phyloP scores from a whole-genome alignment of 2,888 invertebrate species.

The Linnaemya vulpina region DNA sequence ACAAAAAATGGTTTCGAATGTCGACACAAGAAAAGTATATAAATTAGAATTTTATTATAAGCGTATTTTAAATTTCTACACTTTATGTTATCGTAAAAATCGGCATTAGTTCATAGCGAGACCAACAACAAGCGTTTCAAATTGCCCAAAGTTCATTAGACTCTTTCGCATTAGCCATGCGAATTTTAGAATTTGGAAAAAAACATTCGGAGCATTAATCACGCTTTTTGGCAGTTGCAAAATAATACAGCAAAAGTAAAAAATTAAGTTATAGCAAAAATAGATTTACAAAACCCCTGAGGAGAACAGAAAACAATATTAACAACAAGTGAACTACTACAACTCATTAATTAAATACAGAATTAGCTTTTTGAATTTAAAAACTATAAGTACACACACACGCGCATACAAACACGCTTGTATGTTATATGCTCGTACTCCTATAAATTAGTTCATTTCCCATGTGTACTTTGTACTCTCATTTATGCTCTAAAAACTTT shows the following conservation, averaged over 20 bases:
- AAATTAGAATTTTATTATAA: conserved; percentile 18
- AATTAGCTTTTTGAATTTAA: conserved; percentile 20
- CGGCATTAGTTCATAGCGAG: not conserved
- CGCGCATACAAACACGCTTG: too few species aligned
- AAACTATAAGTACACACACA: not conserved
- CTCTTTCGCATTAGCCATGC: conserved; percentile 32
- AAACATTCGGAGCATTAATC: conserved; percentile 31
- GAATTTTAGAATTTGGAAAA: conserved; percentile 15
- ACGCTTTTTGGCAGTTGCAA: not conserved
- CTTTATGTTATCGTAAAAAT: conserved; percentile 3
- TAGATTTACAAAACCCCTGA: conserved; percentile 9
- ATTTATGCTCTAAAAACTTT: conserved; percentile 55
- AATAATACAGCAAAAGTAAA: not conserved
- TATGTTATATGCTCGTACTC: not conserved
- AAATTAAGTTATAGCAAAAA: not conserved
- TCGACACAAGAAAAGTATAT: not conserved
- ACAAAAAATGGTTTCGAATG: not conserved
- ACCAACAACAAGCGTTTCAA: not conserved
- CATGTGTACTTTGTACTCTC: conserved; percentile 41
- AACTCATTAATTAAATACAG: conserved; percentile 17
- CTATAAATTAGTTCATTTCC: conserved; percentile 44
- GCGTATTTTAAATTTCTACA: conserved; percentile 10
- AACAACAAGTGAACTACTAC: conserved; percentile 1
- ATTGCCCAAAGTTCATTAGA: conserved; percentile 41
- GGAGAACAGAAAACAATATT: not conserved